These are phyloP conservation scores for Leptopilina myrica DNA, from an alignment of 2,888 invertebrate species.

Conservation along the genomic window DNA sequence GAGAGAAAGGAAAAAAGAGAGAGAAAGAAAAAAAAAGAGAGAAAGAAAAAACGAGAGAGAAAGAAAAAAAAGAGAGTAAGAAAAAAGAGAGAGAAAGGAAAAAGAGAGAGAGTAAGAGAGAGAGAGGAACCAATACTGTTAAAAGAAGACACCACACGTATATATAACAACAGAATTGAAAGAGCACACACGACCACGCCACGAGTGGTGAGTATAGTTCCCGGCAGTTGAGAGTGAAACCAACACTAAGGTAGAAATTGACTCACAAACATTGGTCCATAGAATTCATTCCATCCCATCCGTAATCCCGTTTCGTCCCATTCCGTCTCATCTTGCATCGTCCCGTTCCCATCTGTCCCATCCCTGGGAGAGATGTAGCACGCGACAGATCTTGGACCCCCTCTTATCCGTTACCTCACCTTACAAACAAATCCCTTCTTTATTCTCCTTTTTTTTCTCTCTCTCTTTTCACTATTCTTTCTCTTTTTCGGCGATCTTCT, in stretches of 20 bases:
- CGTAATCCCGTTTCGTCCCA: slow-evolving; percentile 57
- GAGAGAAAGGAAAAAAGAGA: too few species aligned
- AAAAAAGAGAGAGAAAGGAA: too few species aligned
- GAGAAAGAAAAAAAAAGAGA: too few species aligned
- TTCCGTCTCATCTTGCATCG: slow-evolving; percentile 60
- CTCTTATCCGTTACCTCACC: slow-evolving; percentile 57
- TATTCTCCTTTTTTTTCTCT: slow-evolving; percentile 34
- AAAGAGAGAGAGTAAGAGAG: not conserved
- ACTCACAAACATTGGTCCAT: slow-evolving; percentile 63
- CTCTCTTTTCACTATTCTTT: slow-evolving; percentile 26
- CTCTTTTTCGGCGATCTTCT: slow-evolving; percentile 29
- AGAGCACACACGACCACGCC: slow-evolving; percentile 52
- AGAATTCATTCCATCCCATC: slow-evolving; percentile 66
- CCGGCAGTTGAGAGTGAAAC: slow-evolving; percentile 68
- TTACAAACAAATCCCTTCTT: slow-evolving; percentile 52
- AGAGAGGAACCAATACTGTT: slow-evolving; percentile 60
- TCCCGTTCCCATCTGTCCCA: slow-evolving; percentile 62
- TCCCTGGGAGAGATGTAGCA: slow-evolving; percentile 65
- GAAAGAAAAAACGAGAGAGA: too few species aligned
- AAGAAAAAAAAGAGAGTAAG: too few species aligned
- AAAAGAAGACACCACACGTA: slow-evolving; percentile 56
- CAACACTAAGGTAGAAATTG: slow-evolving; percentile 62
- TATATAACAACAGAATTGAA: slow-evolving; percentile 56
- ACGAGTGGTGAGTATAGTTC: too few species aligned
- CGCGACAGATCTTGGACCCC: slow-evolving; percentile 66